phyloP scores from a whole-genome alignment of 2,113 vertebrate species.

The Neodontobutis hainanensis region DNA sequence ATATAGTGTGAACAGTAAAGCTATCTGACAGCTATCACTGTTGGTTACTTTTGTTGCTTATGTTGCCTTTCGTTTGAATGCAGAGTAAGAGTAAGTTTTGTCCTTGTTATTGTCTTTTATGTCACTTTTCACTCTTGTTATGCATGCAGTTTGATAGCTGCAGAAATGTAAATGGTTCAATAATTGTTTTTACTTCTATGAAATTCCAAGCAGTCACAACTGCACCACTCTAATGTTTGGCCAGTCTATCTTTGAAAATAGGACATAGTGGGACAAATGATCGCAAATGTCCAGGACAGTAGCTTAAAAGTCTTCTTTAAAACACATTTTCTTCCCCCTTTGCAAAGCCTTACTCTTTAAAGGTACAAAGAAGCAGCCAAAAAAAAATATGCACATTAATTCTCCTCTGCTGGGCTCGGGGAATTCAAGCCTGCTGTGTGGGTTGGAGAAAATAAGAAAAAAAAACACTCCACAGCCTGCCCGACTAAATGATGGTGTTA shows the following conservation, averaged over 20 bases:
- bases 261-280: not conserved
- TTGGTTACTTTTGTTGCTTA: too few relatives aligned
- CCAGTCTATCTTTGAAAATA: not conserved
- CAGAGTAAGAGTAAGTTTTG: too few relatives aligned
- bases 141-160: too few relatives aligned
- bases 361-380: slow-evolving; percentile 43
- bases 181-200: too few relatives aligned
- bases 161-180: too few relatives aligned
- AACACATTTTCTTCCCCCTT: slow-evolving; percentile 45
- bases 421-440: slow-evolving; percentile 63
- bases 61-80: too few relatives aligned
- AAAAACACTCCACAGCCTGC: slow-evolving; percentile 55
- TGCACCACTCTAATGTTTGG: too few relatives aligned
- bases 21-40: too few relatives aligned
- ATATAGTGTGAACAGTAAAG: too few relatives aligned
- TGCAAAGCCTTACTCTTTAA: slow-evolving; percentile 36
- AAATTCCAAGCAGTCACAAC: too few relatives aligned
- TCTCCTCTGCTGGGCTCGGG: slow-evolving; percentile 60
- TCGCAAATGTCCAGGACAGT: not conserved
- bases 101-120: too few relatives aligned
- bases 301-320: slow-evolving; percentile 23
- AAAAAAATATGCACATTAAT: slow-evolving; percentile 62
- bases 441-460: slow-evolving; percentile 54
- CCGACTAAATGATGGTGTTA: slow-evolving; percentile 79
- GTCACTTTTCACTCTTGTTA: too few relatives aligned